Evolutionary conservation across 2,797 vertebrate species (phyloP), one percentile per base, ranked within the genome.

Genomic region (Alauda arvensis): DNA sequence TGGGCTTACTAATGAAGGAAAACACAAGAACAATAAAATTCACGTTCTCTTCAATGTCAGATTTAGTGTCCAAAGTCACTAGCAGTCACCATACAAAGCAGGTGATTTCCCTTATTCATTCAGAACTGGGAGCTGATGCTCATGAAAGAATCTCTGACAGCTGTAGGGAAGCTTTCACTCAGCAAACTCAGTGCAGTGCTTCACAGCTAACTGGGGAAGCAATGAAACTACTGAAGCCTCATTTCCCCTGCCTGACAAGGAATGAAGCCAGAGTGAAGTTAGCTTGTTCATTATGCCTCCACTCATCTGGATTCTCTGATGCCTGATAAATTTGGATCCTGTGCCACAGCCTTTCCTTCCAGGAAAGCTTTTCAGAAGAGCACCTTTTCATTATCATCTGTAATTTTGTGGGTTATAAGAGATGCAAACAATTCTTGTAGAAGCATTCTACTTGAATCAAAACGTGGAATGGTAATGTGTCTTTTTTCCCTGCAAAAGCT

Each of bases 121-220:
- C 46, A 43, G 34, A 90, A 42, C 39, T 37, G 39, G 42, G 56
- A 83, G 48, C 2, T 66, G n/a, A 49, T 81, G 62, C 49, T 76
- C 34, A 7, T 72, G 48, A 85, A 70, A 72, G 34, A 39, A 65
- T 83, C 67, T 78, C 83, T 46, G 46, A 46, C 77, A 94, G 67
- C 63, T 87, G 85, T 49, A 56, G 77, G 31, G 75, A 74, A 76
- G 49, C 67, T 78, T 90, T 72, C 74, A 31, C 57, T 79, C 46
- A 83, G 43, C 69, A 85, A 49, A 61, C 20, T 46, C 33, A 1
- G 12, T 71, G 55, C 33, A 33, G 28, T 16, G 26, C 39, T 87
- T 87, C 90, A 76, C 87, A 92, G 56, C 67, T 81, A 83, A 60
- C 74, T 33, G 46, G 16, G 67, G 65, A 87, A 92, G 74, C 67